Evolutionary conservation across 2,888 invertebrate genomes (phyloP).

Genomic region (Dilophus febrilis): DNA sequence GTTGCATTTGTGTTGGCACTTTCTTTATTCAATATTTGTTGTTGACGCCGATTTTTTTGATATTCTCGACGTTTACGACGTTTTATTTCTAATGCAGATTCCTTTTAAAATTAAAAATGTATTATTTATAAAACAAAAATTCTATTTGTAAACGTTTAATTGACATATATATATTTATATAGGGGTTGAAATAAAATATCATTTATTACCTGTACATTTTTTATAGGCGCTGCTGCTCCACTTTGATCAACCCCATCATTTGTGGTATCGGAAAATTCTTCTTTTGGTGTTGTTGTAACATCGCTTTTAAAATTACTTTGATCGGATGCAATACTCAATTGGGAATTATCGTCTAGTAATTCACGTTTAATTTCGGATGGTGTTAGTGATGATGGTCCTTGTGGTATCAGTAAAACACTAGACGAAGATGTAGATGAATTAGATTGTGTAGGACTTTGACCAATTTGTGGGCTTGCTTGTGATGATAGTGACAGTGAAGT

Average conservation of each 20-base stretch:
- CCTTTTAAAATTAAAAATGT: slow-evolving; percentile 11
- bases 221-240: slow-evolving; percentile 25
- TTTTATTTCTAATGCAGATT: slow-evolving; percentile 39
- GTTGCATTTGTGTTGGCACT: slow-evolving; percentile 24
- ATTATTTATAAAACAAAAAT: not conserved
- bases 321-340: slow-evolving; percentile 38
- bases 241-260: slow-evolving; percentile 18
- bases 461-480: slow-evolving; percentile 1
- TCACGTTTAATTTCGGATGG: slow-evolving; percentile 47
- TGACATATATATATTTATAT: no score
- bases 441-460: slow-evolving; percentile 4
- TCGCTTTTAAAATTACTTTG: slow-evolving; percentile 4
- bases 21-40: slow-evolving; percentile 54
- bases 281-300: slow-evolving; percentile 25
- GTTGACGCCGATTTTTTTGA: slow-evolving; percentile 63
- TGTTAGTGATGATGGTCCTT: slow-evolving; percentile 36
- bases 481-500: slow-evolving; percentile 9
- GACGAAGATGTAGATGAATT: slow-evolving; percentile 31
- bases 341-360: slow-evolving; percentile 48
- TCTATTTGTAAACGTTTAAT: no score
- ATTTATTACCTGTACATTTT: slow-evolving; percentile 20
- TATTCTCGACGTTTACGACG: slow-evolving; percentile 61
- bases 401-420: slow-evolving; percentile 10
- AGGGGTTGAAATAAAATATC: no score
- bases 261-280: slow-evolving; percentile 35